These are phyloP conservation scores for Linepithema humile DNA, from an alignment of 1,140 invertebrate species.

Conservation along the genomic window DNA sequence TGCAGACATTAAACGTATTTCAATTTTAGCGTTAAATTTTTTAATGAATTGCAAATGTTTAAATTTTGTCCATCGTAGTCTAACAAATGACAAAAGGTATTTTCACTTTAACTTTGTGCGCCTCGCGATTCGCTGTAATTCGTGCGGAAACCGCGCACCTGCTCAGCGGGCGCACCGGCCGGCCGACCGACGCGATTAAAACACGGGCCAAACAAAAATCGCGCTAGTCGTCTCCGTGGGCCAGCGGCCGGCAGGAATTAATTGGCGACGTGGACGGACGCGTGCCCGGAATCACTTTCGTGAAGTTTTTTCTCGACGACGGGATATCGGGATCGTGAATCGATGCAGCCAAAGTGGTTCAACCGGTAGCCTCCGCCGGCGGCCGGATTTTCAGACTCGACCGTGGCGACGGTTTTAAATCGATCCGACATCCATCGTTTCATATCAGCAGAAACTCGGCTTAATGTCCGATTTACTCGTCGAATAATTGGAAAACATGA, in stretches of 20 bases:
- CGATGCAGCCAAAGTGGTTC: constrained; percentile 21
- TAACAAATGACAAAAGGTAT: not conserved
- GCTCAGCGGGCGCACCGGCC: constrained; percentile 16
- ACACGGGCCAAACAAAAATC: constrained; percentile 58
- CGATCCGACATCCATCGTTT: constrained; percentile 23
- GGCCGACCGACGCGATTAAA: no score
- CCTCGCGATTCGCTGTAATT: not conserved
- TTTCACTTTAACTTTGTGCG: not conserved
- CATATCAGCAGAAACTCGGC: constrained; percentile 33
- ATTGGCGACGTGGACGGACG: constrained; percentile 62
- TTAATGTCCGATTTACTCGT: constrained; percentile 1
- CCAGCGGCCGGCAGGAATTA: constrained; percentile 55
- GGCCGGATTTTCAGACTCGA: constrained; percentile 42
- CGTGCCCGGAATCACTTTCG: constrained; percentile 70
- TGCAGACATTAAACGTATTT: not conserved
- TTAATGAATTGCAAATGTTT: not conserved
- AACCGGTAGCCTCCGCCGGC: constrained; percentile 24
- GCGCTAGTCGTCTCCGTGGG: constrained; percentile 46
- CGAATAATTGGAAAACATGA: not conserved
- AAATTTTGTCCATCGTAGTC: not conserved
- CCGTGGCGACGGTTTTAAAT: constrained; percentile 27
- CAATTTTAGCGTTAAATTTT: not conserved
- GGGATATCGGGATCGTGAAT: constrained; percentile 41
- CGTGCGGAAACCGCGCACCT: constrained; percentile 51
- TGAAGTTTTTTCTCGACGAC: constrained; percentile 57